Percentiles rank a stretch among this genome's conserved stretches.
Conservation (phyloP, 2,888 invertebrate genomes). For the Cyclophora albipunctata region DNA sequence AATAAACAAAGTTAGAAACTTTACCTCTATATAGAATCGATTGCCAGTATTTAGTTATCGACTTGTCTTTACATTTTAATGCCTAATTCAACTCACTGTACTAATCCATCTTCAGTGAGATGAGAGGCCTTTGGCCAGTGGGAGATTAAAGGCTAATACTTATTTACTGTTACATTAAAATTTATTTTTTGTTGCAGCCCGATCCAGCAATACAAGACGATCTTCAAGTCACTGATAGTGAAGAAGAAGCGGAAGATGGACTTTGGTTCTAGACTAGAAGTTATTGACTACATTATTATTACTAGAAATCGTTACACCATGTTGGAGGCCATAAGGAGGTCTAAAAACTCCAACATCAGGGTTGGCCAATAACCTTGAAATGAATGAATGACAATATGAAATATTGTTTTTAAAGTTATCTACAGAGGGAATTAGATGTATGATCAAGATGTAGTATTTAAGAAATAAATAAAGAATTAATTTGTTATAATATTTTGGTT, state of each 20-base stretch:
- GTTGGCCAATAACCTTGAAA: too few relatives aligned
- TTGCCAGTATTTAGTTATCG: too few relatives aligned
- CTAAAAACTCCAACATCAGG: too few relatives aligned
- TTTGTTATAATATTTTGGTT: not conserved
- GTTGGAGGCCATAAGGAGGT: not conserved
- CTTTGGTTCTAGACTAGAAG: constrained; percentile 66
- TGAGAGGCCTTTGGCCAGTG: too few relatives aligned
- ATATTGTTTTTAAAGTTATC: not conserved
- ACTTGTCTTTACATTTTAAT: too few relatives aligned
- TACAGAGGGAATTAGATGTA: not conserved
- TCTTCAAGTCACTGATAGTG: constrained; percentile 69
- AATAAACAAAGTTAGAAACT: too few relatives aligned
- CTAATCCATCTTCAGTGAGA: too few relatives aligned
- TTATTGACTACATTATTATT: constrained; percentile 3
- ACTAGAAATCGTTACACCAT: not conserved
- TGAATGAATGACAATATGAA: not conserved
- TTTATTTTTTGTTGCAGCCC: constrained; percentile 38
- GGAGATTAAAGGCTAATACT: too few relatives aligned
- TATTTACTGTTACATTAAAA: too few relatives aligned
- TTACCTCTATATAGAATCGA: too few relatives aligned
- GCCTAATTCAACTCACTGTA: too few relatives aligned
- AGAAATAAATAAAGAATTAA: not conserved
- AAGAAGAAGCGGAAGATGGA: constrained; percentile 68
- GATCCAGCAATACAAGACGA: constrained; percentile 71
- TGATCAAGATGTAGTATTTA: not conserved